Base-by-base conservation (phyloP, 2,888 invertebrate species). In the Orthosia cruda region DNA sequence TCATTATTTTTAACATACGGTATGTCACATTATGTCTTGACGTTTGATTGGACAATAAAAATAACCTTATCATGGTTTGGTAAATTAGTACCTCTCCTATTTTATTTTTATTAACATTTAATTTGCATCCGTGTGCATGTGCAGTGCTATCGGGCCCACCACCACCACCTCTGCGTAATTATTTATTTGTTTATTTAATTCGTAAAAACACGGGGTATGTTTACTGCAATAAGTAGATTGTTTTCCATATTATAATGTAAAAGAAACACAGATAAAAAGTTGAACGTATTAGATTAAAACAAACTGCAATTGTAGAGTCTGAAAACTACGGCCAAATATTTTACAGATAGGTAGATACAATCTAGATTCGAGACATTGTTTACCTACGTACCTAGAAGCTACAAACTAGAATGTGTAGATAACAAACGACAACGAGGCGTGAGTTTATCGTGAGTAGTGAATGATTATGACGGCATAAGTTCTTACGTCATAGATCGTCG, bases 321-420 rank as follows among this genome's bases (percentile, higher is more conserved):
- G 13, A 23, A 58, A 50, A 45, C n/a, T n/a, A 26, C 18, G 12
- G 2, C 40, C 40, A 26, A 66, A 20, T 12, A 18, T 40, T 16
- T 50, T 40, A 32, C 47, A 63, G 62, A 49, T 12, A 0, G 1
- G 4, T 50, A 0, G 1, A 2, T 50, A n/a, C n/a, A 26, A 16
- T 45, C 45, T 52, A 55, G 16, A 26, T 15, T 32, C 40, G 16
- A 74, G 40, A 15, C 20, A 55, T 26, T 49, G 20, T 54, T 67
- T 45, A 75, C 20, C 4, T 26, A 67, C 49, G 50, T 59, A n/a
- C n/a, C n/a, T n/a, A 57, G 9, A 12, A 50, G 3, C 45, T 68
- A 61, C 61, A 57, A 73, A 52, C 18, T 76, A 64, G 20, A 52
- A 64, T 49, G 50, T 57, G 20, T 45, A 81, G 81, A 65, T 82